phyloP scores from a whole-genome alignment of 1,140 invertebrate genomes.

The Heterodera schachtii region DNA sequence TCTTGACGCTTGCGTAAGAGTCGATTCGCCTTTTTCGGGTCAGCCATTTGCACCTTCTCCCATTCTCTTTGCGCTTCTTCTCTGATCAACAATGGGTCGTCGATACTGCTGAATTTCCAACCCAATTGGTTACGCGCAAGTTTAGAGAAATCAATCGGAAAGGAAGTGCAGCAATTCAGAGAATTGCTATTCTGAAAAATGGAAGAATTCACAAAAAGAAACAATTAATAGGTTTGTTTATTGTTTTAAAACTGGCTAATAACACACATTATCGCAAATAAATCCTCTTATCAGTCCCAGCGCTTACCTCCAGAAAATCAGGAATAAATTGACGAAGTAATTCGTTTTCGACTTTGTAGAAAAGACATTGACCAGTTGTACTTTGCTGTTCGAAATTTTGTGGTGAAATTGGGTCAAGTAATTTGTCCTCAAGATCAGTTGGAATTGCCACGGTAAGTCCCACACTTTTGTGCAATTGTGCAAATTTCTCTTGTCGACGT shows the following conservation, averaged over 20 bases:
- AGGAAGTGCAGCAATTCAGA: background rate
- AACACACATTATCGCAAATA: no score
- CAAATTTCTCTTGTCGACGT: slow-evolving; percentile 62
- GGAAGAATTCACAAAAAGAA: slow-evolving; percentile 6
- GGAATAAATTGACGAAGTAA: slow-evolving; percentile 50
- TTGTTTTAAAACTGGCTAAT: no score
- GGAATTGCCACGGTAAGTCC: slow-evolving; percentile 53
- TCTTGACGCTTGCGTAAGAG: slow-evolving; percentile 42
- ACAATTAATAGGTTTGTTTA: no score
- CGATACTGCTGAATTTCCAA: slow-evolving; percentile 44
- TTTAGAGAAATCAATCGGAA: slow-evolving; percentile 28
- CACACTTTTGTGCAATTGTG: slow-evolving; percentile 48
- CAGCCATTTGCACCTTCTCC: slow-evolving; percentile 21
- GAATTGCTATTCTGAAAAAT: background rate
- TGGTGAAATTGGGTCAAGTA: slow-evolving; percentile 57
- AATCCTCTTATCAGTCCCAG: no score
- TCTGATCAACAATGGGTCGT: slow-evolving; percentile 33
- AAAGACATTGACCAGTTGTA: slow-evolving; percentile 24
- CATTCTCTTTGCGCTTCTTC: slow-evolving; percentile 31
- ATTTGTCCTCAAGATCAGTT: slow-evolving; percentile 51
- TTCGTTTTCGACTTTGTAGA: slow-evolving; percentile 38
- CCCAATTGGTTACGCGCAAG: slow-evolving; percentile 30
- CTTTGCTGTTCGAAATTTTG: slow-evolving; percentile 22
- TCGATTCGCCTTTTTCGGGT: slow-evolving; percentile 39
- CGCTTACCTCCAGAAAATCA: slow-evolving; percentile 27